phyloP scores from a whole-genome alignment of 2,113 vertebrate species.

The Notothenia coriiceps region DNA sequence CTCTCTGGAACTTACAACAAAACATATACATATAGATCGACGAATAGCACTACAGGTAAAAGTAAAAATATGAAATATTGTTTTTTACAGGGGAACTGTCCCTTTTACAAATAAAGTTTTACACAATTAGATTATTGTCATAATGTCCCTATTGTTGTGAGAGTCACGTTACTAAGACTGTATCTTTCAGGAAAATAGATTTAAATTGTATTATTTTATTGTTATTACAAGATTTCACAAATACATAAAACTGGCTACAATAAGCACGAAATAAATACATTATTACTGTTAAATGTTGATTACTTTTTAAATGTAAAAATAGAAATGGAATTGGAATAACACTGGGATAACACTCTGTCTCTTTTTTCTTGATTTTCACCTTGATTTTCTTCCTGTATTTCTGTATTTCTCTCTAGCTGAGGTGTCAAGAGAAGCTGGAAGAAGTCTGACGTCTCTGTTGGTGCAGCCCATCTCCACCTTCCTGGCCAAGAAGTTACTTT shows the following conservation, averaged over 20 bases:
- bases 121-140: not conserved
- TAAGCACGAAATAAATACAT: too few relatives aligned
- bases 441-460: slow-evolving; percentile 87
- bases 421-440: slow-evolving; percentile 79
- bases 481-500: slow-evolving; percentile 86
- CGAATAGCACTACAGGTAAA: too few relatives aligned
- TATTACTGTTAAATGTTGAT: too few relatives aligned
- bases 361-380: not conserved
- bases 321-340: too few relatives aligned
- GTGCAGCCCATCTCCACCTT: slow-evolving; percentile 91
- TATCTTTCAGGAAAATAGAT: not conserved
- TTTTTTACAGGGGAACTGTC: too few relatives aligned
- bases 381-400: slow-evolving; percentile 16
- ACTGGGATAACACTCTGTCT: too few relatives aligned
- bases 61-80: too few relatives aligned
- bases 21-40: too few relatives aligned
- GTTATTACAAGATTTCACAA: not conserved
- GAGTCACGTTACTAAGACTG: not conserved
- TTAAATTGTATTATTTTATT: not conserved
- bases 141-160: not conserved
- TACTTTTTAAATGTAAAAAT: too few relatives aligned
- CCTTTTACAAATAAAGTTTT: too few relatives aligned
- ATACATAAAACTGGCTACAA: too few relatives aligned
- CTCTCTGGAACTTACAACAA: too few relatives aligned
- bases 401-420: slow-evolving; percentile 70